phyloP scores from a whole-genome alignment of 2,888 invertebrate genomes.

The Drosophila melanosoma region DNA sequence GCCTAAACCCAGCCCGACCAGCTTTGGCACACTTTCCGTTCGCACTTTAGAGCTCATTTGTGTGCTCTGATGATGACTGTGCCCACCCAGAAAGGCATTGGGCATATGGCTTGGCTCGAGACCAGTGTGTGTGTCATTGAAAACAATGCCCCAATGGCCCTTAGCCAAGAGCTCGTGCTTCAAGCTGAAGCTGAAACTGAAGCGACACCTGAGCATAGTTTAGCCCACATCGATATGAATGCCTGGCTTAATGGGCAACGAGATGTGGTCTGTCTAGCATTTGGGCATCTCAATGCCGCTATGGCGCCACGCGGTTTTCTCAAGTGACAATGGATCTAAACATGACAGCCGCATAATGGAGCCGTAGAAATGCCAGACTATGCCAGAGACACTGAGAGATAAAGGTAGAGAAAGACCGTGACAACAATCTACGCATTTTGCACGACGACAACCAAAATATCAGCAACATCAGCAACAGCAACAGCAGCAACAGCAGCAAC shows the following conservation, averaged over 20 bases:
- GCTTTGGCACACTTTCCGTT: slow-evolving; percentile 72
- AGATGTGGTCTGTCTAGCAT: slow-evolving; percentile 25
- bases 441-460: slow-evolving; percentile 14
- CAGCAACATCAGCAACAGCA: slow-evolving; percentile 19
- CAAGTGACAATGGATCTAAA: slow-evolving; percentile 68
- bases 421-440: slow-evolving; percentile 57
- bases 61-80: slow-evolving; percentile 20
- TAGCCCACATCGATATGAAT: slow-evolving; percentile 60
- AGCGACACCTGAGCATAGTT: slow-evolving; percentile 68
- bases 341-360: slow-evolving; percentile 56
- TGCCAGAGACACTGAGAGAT: background rate
- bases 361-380: slow-evolving; percentile 21
- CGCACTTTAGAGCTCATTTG: slow-evolving; percentile 51
- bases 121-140: slow-evolving; percentile 56
- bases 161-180: slow-evolving; percentile 50
- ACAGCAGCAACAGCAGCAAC: background rate
- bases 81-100: slow-evolving; percentile 64
- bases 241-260: slow-evolving; percentile 8
- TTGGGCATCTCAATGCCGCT: slow-evolving; percentile 67
- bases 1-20: slow-evolving; percentile 41
- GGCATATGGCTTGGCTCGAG: slow-evolving; percentile 41
- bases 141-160: slow-evolving; percentile 55
- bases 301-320: slow-evolving; percentile 72
- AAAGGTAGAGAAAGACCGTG: slow-evolving; percentile 48
- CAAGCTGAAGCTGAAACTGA: slow-evolving; percentile 30